A percentile compares a stretch with the other conserved stretches of the same genome.
phyloP scores from a whole-genome alignment of 2,113 vertebrate genomes.

The Orcinus orca region DNA sequence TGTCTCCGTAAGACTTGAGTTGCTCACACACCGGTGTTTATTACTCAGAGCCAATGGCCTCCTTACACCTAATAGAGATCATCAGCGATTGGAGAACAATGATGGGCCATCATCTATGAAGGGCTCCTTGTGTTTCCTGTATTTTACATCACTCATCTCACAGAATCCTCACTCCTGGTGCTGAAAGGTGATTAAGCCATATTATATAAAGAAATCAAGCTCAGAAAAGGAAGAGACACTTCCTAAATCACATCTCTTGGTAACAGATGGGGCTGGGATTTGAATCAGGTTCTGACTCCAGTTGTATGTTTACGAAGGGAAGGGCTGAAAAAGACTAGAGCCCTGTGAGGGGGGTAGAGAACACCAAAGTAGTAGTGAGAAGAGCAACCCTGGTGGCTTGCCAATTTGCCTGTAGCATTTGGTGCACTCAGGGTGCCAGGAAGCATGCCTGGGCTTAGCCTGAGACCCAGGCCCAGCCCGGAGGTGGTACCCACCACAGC shows the following conservation, averaged over 20 bases:
- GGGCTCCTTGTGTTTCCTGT: neutral
- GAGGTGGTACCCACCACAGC: neutral
- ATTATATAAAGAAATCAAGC: neutral
- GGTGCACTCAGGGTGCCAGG: accelerated
- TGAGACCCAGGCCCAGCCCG: neutral
- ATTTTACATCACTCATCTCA: neutral
- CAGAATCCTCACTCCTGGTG: neutral
- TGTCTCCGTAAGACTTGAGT: neutral
- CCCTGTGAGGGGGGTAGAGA: neutral
- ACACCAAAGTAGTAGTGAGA: neutral
- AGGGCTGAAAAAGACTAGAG: neutral
- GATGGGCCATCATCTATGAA: neutral
- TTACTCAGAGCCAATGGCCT: neutral
- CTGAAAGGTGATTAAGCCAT: neutral
- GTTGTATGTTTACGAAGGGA: neutral
- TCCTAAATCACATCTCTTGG: neutral
- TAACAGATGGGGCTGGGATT: neutral
- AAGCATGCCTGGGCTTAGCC: neutral
- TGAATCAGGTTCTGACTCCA: neutral
- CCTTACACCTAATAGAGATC: neutral
- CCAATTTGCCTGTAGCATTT: neutral
- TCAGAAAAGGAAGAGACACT: neutral
- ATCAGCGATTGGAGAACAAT: accelerated
- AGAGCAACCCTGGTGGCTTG: neutral
- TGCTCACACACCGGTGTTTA: neutral